phyloP scores from a whole-genome alignment of 2,797 vertebrate species.

The Sciurus vulgaris region DNA sequence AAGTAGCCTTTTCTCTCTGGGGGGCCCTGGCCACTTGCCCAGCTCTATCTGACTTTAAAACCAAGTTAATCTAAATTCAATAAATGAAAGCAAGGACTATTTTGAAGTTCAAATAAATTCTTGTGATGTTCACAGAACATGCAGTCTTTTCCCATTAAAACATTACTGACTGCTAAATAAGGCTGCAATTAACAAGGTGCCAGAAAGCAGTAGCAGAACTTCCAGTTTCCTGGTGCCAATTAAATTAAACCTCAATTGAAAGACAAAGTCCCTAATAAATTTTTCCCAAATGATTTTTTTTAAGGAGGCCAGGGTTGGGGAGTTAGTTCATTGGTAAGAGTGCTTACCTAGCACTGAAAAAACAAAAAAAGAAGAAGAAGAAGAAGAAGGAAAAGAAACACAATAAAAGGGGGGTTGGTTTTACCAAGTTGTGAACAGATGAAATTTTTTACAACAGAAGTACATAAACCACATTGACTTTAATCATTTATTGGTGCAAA shows the following conservation, averaged over 20 bases:
- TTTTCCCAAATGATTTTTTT: conserved; percentile 55
- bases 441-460: neutral
- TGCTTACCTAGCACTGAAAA: neutral
- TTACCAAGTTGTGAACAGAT: conserved; percentile 57
- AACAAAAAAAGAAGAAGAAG: too few relatives aligned
- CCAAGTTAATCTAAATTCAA: conserved; percentile 58
- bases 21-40: conserved; percentile 1
- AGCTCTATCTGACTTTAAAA: conserved; percentile 70
- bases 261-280: conserved; percentile 74
- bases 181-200: conserved; percentile 84
- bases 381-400: too few relatives aligned
- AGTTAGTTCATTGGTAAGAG: neutral
- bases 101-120: conserved; percentile 78
- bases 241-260: conserved; percentile 53
- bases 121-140: conserved; percentile 78
- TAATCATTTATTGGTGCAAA: conserved; percentile 1
- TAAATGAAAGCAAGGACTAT: conserved; percentile 75
- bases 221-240: conserved; percentile 82
- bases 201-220: conserved; percentile 83
- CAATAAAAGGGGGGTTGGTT: conserved; percentile 50
- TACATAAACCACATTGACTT: conserved; percentile 53
- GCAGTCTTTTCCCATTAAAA: conserved; percentile 81
- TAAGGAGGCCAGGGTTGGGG: neutral
- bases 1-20: conserved; percentile 63
- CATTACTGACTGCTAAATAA: conserved; percentile 71